Evolutionary conservation across 2,888 invertebrate genomes (phyloP).

Genomic region (Zelleria hepariella): DNA sequence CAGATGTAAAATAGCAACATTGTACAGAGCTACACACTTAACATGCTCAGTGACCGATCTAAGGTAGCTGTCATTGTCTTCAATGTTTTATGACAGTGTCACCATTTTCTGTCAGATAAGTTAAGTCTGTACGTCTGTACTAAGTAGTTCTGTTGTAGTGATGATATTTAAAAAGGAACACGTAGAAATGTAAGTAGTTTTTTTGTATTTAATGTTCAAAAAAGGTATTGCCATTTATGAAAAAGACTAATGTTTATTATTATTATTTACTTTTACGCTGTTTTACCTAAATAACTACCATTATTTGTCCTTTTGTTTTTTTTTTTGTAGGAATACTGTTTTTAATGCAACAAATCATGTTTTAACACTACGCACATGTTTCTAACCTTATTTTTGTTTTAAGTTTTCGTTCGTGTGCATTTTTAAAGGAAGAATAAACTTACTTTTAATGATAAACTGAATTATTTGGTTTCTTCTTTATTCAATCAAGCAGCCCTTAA

Average conservation of each 20-base stretch:
- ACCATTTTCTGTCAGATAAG: no score
- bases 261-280: slow-evolving; percentile 23
- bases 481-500: no score
- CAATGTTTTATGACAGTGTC: no score
- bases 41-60: no score
- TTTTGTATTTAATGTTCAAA: slow-evolving; percentile 58
- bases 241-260: slow-evolving; percentile 60
- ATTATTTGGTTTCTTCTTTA: background rate
- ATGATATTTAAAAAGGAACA: background rate
- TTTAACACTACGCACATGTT: background rate
- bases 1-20: background rate
- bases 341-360: background rate
- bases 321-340: background rate
- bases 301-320: background rate
- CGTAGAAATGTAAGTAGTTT: background rate
- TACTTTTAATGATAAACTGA: background rate
- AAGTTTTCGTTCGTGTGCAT: background rate
- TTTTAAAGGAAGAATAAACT: slow-evolving; percentile 1
- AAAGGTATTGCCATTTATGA: slow-evolving; percentile 65
- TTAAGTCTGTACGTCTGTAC: no score
- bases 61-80: no score
- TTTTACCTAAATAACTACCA: background rate
- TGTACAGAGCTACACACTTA: no score
- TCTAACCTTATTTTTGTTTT: background rate
- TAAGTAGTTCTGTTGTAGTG: no score